These are phyloP conservation scores for Pollachius pollachius DNA, from an alignment of 2,113 vertebrate genomes.

Conservation along the genomic window DNA sequence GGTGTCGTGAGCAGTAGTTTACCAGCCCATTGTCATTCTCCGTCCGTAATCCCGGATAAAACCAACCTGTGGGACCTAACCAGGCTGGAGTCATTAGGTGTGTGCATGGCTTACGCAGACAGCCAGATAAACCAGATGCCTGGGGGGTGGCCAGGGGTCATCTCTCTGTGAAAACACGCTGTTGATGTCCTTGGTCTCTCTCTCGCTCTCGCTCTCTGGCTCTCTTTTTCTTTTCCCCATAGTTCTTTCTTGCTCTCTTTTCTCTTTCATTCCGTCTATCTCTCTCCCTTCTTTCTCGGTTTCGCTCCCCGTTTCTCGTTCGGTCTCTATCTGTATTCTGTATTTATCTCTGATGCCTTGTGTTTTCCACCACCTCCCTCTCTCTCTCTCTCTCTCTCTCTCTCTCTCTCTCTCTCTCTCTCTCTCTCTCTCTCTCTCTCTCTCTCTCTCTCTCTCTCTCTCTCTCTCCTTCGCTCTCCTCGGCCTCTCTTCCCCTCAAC, in stretches of 20 bases:
- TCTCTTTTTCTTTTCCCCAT: conserved; percentile 38
- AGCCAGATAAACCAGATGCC: conserved; percentile 76
- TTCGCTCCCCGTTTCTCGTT: background rate
- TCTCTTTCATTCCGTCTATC: conserved; percentile 2
- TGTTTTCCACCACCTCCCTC: background rate
- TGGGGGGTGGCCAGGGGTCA: conserved; percentile 78
- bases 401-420: conserved; percentile 75
- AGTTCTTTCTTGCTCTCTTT: conserved; percentile 55
- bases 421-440: conserved; percentile 29
- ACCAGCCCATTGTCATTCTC: conserved; percentile 69
- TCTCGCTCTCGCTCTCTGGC: conserved; percentile 10
- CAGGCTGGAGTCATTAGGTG: conserved; percentile 69
- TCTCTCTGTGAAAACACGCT: conserved; percentile 67
- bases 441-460: conserved; percentile 81
- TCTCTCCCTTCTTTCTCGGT: conserved; percentile 34
- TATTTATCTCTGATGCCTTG: background rate
- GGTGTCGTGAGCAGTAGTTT: conserved; percentile 47
- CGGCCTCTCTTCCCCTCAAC: conserved; percentile 42
- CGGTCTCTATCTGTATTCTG: background rate
- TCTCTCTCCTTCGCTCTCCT: background rate
- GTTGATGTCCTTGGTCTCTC: conserved; percentile 71
- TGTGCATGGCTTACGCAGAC: conserved; percentile 71
- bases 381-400: background rate
- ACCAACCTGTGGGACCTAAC: conserved; percentile 63
- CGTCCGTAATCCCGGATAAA: conserved; percentile 66